Conservation (phyloP, 2,797 vertebrate genomes). For the Karalla daura region DNA sequence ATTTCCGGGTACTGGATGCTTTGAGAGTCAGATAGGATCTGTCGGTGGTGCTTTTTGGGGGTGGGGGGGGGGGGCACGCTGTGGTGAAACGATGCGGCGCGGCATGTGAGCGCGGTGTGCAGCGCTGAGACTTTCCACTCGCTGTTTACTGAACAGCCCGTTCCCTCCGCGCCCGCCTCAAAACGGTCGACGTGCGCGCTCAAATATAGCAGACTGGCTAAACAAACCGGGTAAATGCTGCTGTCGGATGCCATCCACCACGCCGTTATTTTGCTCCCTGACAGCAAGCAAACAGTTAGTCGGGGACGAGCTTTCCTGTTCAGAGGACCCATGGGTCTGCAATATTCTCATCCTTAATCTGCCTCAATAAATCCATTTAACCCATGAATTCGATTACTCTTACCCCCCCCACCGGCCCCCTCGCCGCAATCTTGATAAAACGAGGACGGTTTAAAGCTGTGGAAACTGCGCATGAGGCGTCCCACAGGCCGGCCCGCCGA, state of each 20-base stretch:
- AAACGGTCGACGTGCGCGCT: too few relatives aligned
- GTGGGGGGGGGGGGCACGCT: too few relatives aligned
- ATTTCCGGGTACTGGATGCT: not conserved
- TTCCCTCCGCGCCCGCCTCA: too few relatives aligned
- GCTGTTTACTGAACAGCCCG: too few relatives aligned
- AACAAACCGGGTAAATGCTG: too few relatives aligned
- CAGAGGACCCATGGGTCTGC: too few relatives aligned
- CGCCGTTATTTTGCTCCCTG: not conserved
- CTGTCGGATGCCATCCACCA: not conserved
- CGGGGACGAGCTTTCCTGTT: conserved; percentile 1
- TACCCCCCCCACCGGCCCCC: not conserved
- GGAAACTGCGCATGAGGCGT: not conserved
- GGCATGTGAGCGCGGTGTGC: too few relatives aligned
- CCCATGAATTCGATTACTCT: not conserved
- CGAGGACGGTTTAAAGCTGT: not conserved
- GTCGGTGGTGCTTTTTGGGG: not conserved
- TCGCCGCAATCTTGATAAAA: not conserved
- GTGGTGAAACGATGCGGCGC: not conserved
- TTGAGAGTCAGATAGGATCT: not conserved
- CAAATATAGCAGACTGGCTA: too few relatives aligned
- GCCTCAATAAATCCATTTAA: not conserved
- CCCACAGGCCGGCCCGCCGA: conserved; percentile 29
- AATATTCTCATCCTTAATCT: too few relatives aligned
- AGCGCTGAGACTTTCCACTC: too few relatives aligned
- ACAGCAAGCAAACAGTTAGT: not conserved